These are phyloP conservation scores for Hippasteria phrygiana DNA, from an alignment of 53 echinoderm and acorn worm species.

Conservation along the genomic window DNA sequence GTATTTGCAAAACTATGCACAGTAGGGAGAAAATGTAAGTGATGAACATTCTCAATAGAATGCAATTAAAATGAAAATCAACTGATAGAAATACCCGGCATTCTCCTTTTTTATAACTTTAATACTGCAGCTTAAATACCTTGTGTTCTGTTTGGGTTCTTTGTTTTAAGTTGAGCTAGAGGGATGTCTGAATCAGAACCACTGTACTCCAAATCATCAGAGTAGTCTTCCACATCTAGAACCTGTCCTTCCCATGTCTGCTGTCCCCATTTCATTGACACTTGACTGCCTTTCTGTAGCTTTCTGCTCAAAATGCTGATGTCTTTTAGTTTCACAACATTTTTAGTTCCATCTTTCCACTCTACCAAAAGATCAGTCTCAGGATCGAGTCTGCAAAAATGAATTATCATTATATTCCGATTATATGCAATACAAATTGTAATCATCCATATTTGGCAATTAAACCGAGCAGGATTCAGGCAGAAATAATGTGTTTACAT, in stretches of 20 bases:
- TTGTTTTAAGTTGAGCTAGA: background rate
- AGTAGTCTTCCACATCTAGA: background rate
- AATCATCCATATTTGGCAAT: background rate
- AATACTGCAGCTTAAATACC: background rate
- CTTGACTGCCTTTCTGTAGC: background rate
- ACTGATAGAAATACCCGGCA: background rate
- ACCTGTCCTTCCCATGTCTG: background rate
- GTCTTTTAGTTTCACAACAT: background rate
- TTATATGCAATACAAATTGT: background rate
- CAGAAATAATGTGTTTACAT: background rate
- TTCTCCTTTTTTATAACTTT: background rate
- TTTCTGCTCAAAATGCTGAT: background rate
- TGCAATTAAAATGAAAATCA: background rate
- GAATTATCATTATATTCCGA: background rate
- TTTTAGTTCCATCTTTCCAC: background rate
- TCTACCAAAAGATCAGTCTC: conserved; percentile 6
- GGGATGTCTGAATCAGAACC: background rate
- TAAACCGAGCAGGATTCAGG: background rate
- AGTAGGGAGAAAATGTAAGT: too few species aligned
- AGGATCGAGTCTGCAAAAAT: background rate
- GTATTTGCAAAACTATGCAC: background rate
- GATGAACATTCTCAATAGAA: too few species aligned
- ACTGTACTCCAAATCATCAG: background rate
- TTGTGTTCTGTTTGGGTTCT: background rate
- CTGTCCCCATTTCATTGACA: background rate